Base-by-base conservation (phyloP, 2,113 vertebrate species). In the Tachysurus vachellii region DNA sequence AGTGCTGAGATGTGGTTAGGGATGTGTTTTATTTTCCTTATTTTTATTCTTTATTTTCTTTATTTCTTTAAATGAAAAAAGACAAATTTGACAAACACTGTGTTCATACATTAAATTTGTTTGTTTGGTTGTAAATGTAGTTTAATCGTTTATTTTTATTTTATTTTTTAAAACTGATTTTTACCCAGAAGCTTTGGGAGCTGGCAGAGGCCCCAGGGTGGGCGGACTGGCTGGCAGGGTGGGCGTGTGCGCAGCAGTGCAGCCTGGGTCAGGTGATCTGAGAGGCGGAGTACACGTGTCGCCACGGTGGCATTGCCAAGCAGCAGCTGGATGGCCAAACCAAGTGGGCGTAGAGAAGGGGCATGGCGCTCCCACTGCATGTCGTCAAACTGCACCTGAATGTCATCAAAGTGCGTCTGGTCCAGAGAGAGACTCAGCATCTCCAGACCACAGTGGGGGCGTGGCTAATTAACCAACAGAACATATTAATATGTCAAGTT, bases 361-460 rank as follows among this genome's bases (percentile, higher is more conserved):
- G 36, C 71, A 54, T 91, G 87, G 26, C 28, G 56, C 47, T 88
- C 61, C 91, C 88, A 91, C 77, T 28, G 71, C 53, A 87, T 68
- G 88, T 91, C 87, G 50, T 89, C 91, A n/a, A 89, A 89, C 87
- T 91, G 88, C 54, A 90, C 85, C n/a, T 17, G n/a, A 21, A 85
- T 79, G 17, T 85, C 77, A 16, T 68, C 47, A 2, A 76, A 28
- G 53, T 62, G 54, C 13, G 82, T 36, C 79, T 21, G 16, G n/a
- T 85, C 89, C 80, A 87, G 64, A 0, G 87, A 91, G 68, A 91
- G 86, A 44, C 86, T 92, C 71, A 90, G 42, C 86, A 90, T 84
- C 85, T 91, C 82, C 85, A 90, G 53, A 82, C 36, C 19, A 19
- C 71, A 70, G 13, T 57, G 56, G 64, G 62, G 76, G 42, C 28